phyloP scores from a whole-genome alignment of 2,113 vertebrate species.

The Oenanthe oenanthe region DNA sequence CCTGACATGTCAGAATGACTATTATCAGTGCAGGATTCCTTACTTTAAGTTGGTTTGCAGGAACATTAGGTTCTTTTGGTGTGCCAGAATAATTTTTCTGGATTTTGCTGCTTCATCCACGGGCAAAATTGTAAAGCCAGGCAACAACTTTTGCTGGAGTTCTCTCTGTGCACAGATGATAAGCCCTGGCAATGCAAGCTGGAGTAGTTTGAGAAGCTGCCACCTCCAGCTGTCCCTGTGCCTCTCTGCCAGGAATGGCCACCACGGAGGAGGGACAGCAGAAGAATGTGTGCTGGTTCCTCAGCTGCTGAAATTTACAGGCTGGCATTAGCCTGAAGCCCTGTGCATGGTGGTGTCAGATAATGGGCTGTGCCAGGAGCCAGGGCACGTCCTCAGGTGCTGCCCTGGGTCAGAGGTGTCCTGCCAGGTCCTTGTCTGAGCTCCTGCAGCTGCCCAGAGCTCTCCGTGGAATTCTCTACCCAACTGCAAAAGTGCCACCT shows the following conservation, averaged over 20 bases:
- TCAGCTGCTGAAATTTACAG: background rate
- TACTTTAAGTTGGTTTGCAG: background rate
- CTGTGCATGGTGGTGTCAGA: background rate
- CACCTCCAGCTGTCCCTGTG: slow-evolving; percentile 18
- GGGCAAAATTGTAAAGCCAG: background rate
- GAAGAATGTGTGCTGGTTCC: background rate
- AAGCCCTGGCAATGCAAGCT: background rate
- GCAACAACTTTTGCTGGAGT: background rate
- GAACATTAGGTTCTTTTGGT: background rate
- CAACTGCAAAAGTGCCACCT: too few species aligned
- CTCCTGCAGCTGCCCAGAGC: rapidly evolving
- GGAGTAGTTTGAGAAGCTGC: background rate
- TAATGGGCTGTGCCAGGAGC: background rate
- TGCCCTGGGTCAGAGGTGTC: background rate
- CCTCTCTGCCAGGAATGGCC: slow-evolving; percentile 11
- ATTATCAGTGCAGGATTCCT: background rate
- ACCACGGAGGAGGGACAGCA: background rate
- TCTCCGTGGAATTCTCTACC: too few species aligned
- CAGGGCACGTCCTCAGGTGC: background rate
- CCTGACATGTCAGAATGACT: rapidly evolving
- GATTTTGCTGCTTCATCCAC: background rate
- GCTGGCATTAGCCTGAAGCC: background rate
- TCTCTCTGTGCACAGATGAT: slow-evolving; percentile 1
- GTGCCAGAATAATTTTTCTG: background rate
- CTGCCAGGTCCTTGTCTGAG: background rate